Percentiles rank a stretch among this genome's conserved stretches.
phyloP scores from a whole-genome alignment of 2,797 vertebrate species.

The Alca torda region DNA sequence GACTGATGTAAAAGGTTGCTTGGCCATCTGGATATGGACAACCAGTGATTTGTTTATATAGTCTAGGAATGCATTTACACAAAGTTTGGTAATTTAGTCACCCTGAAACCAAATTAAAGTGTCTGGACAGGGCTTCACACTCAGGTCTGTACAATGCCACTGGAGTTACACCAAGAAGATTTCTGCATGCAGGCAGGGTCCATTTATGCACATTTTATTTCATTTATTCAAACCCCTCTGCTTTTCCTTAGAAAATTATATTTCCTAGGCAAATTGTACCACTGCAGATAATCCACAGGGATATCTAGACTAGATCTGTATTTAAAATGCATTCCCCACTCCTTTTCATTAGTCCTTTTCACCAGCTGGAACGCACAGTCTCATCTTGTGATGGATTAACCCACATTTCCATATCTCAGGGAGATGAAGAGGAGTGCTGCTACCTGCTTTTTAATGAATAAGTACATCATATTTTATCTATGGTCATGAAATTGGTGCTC shows the following conservation, averaged over 20 bases:
- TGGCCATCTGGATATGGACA: background rate
- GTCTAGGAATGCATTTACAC: background rate
- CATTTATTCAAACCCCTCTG: background rate
- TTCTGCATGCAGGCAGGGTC: background rate
- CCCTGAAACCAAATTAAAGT: background rate
- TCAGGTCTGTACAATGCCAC: background rate
- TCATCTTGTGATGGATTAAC: background rate
- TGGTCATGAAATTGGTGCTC: background rate
- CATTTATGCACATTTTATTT: background rate
- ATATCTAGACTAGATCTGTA: background rate
- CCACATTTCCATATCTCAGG: background rate
- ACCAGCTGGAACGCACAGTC: background rate
- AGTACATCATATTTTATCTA: background rate
- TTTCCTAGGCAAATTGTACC: background rate
- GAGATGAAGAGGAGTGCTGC: background rate
- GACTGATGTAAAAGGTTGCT: background rate
- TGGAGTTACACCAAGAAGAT: background rate
- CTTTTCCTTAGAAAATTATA: background rate
- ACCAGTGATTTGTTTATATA: background rate
- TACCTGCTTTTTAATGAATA: background rate
- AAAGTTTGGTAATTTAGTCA: background rate
- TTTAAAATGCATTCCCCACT: background rate
- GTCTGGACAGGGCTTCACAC: background rate
- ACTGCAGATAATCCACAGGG: background rate
- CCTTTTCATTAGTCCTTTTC: background rate